These are phyloP conservation scores for Conchocele bisecta DNA, from an alignment of 2,888 invertebrate species.

Conservation along the genomic window DNA sequence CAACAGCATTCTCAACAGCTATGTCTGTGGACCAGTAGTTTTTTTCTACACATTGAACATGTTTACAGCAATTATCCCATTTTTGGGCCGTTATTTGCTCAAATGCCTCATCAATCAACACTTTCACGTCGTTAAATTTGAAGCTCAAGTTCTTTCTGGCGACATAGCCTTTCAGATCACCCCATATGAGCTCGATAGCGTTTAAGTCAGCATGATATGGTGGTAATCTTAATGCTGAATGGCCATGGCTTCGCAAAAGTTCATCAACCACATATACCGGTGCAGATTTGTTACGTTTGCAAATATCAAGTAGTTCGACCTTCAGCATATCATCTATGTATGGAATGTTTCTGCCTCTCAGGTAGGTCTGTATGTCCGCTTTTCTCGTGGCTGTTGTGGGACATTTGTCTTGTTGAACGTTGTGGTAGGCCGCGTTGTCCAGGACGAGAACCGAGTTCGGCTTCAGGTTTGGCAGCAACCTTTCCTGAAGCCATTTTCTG, in stretches of 20 bases:
- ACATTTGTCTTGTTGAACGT: constrained; percentile 10
- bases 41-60: too few species aligned
- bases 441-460: background rate
- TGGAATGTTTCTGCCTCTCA: background rate
- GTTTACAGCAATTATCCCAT: too few species aligned
- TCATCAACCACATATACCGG: background rate
- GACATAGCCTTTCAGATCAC: background rate
- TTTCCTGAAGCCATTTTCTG: constrained; percentile 5
- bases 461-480: constrained; percentile 9
- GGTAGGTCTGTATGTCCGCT: background rate
- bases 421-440: constrained; percentile 22
- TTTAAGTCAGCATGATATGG: constrained; percentile 19
- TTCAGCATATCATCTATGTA: constrained; percentile 1
- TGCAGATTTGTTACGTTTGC: background rate
- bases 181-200: constrained; percentile 24
- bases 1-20: too few species aligned
- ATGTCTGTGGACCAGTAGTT: too few species aligned
- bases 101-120: too few species aligned
- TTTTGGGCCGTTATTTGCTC: too few species aligned
- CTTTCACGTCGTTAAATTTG: background rate
- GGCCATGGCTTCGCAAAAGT: background rate
- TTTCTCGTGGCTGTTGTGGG: constrained; percentile 1
- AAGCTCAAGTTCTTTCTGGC: background rate
- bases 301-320: background rate
- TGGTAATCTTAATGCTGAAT: background rate